phyloP scores from a whole-genome alignment of 2,888 invertebrate genomes.

The Hirtodrosophila histrioides region DNA sequence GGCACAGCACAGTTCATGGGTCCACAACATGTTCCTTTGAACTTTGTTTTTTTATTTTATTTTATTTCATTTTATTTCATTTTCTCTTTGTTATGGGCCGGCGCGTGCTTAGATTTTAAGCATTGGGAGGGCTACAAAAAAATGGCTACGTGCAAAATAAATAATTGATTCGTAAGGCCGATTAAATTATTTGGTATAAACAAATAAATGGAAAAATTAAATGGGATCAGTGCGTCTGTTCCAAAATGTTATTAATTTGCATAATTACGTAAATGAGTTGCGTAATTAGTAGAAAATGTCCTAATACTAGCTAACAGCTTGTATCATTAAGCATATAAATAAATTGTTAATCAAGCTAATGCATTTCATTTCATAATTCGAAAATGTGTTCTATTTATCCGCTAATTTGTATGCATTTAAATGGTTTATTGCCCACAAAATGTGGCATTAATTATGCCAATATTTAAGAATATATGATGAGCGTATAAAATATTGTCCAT shows the following conservation, averaged over 20 bases:
- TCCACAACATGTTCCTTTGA: constrained; percentile 30
- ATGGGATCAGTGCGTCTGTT: constrained; percentile 8
- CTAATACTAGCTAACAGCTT: constrained; percentile 15
- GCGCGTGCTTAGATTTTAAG: constrained; percentile 46
- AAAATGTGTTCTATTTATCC: constrained; percentile 4
- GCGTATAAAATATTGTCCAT: not conserved
- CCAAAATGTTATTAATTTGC: constrained; percentile 56
- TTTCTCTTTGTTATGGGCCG: constrained; percentile 20
- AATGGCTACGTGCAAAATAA: constrained; percentile 22
- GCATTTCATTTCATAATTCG: constrained; percentile 41
- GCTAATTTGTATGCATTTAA: constrained; percentile 4
- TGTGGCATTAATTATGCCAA: constrained; percentile 44
- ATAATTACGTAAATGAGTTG: constrained; percentile 70
- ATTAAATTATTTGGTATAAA: constrained; percentile 51
- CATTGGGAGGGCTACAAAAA: not conserved
- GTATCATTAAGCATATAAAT: constrained; percentile 30
- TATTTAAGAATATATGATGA: constrained; percentile 11
- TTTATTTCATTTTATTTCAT: not conserved
- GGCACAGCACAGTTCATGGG: constrained; percentile 6
- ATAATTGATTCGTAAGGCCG: constrained; percentile 55
- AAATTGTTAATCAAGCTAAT: constrained; percentile 64
- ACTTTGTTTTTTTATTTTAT: constrained; percentile 32
- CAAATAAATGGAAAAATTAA: constrained; percentile 30
- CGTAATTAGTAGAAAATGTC: constrained; percentile 56
- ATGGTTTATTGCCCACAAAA: constrained; percentile 14